Evolutionary conservation across 2,888 invertebrate genomes (phyloP).

Genomic region (Drosophila subquinaria): DNA sequence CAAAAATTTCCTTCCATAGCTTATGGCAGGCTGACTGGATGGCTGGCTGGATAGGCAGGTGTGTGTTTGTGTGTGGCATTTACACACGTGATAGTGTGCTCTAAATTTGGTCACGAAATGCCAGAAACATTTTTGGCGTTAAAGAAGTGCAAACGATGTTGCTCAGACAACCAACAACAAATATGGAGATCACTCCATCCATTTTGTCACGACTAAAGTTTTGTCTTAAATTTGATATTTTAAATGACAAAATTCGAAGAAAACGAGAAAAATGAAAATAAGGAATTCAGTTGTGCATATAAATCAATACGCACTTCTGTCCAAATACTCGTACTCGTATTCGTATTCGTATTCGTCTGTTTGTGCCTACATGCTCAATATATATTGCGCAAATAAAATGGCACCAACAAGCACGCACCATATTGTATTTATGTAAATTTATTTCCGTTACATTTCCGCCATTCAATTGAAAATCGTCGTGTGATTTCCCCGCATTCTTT

Average conservation of each 20-base stretch:
- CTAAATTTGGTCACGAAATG: slow-evolving; percentile 74
- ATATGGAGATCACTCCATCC: slow-evolving; percentile 9
- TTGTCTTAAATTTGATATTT: slow-evolving; percentile 47
- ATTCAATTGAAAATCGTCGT: slow-evolving; percentile 80
- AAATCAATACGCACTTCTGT: slow-evolving; percentile 75
- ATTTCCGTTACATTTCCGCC: slow-evolving; percentile 82
- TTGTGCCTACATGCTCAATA: slow-evolving; percentile 45
- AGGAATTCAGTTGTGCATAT: slow-evolving; percentile 45
- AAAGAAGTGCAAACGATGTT: slow-evolving; percentile 48
- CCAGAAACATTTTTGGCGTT: slow-evolving; percentile 58
- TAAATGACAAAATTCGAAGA: slow-evolving; percentile 11
- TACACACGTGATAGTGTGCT: slow-evolving; percentile 73
- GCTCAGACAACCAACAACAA: slow-evolving; percentile 5
- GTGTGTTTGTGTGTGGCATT: slow-evolving; percentile 34
- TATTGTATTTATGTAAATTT: slow-evolving; percentile 82
- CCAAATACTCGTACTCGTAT: slow-evolving; percentile 46
- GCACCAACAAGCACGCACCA: slow-evolving; percentile 78
- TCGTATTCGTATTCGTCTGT: slow-evolving; percentile 13
- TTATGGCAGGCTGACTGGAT: slow-evolving; percentile 35
- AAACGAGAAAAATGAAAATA: neutral
- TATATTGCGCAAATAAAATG: slow-evolving; percentile 78
- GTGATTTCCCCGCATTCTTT: slow-evolving; percentile 66
- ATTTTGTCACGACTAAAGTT: slow-evolving; percentile 30
- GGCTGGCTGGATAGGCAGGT: slow-evolving; percentile 50
- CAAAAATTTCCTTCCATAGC: slow-evolving; percentile 42